phyloP scores from a whole-genome alignment of 2,113 vertebrate genomes.

The Octodon degus region DNA sequence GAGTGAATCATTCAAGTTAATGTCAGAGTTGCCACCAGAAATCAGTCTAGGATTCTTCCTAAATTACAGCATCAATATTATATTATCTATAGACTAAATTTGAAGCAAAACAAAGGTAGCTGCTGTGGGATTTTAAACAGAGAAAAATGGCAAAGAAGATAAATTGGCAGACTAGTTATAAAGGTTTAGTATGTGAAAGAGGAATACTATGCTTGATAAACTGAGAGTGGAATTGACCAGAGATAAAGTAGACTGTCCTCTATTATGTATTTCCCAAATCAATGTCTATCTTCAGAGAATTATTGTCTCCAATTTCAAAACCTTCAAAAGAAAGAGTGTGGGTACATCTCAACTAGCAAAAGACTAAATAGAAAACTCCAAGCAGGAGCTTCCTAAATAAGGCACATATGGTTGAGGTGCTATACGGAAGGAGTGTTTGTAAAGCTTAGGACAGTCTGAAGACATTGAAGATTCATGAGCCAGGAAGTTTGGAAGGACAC shows the following conservation, averaged over 20 bases:
- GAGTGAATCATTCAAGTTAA: neutral
- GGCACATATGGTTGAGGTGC: neutral
- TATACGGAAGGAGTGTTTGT: neutral
- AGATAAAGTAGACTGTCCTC: neutral
- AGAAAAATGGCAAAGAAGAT: constrained; percentile 48
- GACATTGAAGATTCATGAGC: constrained; percentile 36
- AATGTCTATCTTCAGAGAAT: neutral
- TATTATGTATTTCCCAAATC: constrained; percentile 38
- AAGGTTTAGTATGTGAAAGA: neutral
- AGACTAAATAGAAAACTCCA: constrained; percentile 51
- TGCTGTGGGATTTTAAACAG: neutral
- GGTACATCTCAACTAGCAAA: constrained; percentile 10
- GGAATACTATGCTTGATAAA: constrained; percentile 8
- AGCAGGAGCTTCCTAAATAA: constrained; percentile 36
- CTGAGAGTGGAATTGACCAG: neutral
- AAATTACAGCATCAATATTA: constrained; percentile 6
- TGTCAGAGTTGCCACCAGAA: constrained; percentile 1
- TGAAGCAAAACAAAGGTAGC: constrained; percentile 51
- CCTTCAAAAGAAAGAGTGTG: constrained; percentile 49
- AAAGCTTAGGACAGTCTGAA: constrained; percentile 61
- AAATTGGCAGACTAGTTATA: constrained; percentile 29
- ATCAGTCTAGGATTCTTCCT: constrained; percentile 49
- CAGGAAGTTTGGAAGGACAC: constrained; percentile 77
- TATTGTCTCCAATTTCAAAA: constrained; percentile 28
- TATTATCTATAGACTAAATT: constrained; percentile 1